These are phyloP conservation scores for Gambelia wislizenii DNA, from an alignment of 2,797 vertebrate genomes.

Conservation along the genomic window DNA sequence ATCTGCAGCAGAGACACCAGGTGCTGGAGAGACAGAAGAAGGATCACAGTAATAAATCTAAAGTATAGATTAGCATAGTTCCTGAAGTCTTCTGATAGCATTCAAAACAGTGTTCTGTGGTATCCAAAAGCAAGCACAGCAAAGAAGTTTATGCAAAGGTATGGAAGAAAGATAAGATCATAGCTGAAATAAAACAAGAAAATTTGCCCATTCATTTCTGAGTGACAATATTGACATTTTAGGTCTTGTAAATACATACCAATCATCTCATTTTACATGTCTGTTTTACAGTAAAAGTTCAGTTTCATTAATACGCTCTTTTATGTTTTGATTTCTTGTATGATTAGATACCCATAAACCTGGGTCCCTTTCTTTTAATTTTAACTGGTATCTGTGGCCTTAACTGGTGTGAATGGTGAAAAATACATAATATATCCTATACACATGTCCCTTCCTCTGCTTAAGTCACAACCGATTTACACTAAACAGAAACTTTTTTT, in stretches of 20 bases:
- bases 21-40: neutral
- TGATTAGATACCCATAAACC: neutral
- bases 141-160: neutral
- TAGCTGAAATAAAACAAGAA: neutral
- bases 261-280: neutral
- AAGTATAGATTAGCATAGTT: neutral
- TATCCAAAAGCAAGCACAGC: neutral
- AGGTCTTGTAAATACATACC: neutral
- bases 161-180: neutral
- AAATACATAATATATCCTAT: neutral
- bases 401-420: neutral
- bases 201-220: neutral
- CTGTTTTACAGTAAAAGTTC: neutral
- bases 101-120: neutral
- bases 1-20: neutral
- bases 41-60: neutral
- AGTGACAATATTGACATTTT: neutral
- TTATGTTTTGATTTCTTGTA: neutral
- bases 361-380: neutral
- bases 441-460: neutral
- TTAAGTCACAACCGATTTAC: neutral
- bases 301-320: neutral
- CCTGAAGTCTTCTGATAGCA: neutral
- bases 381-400: neutral
- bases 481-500: neutral